Conservation (phyloP, 2,113 vertebrate species). For the Notechis scutatus region DNA sequence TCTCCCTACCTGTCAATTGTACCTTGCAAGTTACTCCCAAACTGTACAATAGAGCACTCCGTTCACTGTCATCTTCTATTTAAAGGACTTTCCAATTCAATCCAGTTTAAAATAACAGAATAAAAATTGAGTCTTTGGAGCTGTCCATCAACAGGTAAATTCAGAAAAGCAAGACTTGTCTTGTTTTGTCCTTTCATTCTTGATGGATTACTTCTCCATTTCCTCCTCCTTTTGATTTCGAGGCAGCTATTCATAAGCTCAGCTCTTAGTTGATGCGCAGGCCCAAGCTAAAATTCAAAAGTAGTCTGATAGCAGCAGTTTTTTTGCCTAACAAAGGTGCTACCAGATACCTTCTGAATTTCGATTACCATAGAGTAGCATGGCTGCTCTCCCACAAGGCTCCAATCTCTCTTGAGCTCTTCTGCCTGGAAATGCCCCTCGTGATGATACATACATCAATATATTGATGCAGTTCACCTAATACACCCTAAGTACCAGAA, state of each 20-base stretch:
- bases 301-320: not conserved
- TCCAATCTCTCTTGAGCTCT: not conserved
- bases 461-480: not conserved
- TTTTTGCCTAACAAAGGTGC: not conserved
- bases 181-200: not conserved
- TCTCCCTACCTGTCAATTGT: not conserved
- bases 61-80: not conserved
- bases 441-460: not conserved
- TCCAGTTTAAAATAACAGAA: not conserved
- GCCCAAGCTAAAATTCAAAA: not conserved
- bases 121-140: not conserved
- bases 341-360: not conserved
- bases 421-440: not conserved
- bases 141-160: not conserved
- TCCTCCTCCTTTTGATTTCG: not conserved
- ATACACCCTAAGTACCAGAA: not conserved
- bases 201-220: not conserved
- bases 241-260: not conserved
- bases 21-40: not conserved
- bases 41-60: not conserved
- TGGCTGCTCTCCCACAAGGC: not conserved
- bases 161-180: not conserved
- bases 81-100: not conserved
- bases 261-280: not conserved
- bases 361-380: not conserved